These are phyloP conservation scores for Tetragonula clypearis DNA, from an alignment of 1,140 invertebrate species.

Conservation along the genomic window DNA sequence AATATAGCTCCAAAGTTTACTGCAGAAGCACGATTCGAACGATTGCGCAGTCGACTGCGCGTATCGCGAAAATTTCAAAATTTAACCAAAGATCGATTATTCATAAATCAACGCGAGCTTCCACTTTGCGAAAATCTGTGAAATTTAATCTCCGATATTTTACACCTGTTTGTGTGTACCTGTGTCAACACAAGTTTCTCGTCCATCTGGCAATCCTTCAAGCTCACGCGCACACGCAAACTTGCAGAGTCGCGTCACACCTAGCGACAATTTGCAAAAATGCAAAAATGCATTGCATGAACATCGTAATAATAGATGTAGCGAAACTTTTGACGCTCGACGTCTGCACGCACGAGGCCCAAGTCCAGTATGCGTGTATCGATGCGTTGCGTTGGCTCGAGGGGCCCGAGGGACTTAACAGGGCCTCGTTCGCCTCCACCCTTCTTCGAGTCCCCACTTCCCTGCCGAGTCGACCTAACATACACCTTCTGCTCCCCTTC, in stretches of 20 bases:
- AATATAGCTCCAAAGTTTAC: not conserved
- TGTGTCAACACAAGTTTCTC: not conserved
- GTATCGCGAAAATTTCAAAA: not conserved
- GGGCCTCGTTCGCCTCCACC: constrained; percentile 52
- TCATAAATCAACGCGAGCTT: not conserved
- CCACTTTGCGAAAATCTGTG: not conserved
- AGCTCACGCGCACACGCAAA: not conserved
- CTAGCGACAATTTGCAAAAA: not conserved
- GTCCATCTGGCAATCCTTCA: not conserved
- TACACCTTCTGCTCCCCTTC: constrained; percentile 67
- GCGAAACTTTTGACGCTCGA: constrained; percentile 9
- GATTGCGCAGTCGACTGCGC: no score
- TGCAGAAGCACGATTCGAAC: no score
- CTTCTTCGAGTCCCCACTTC: constrained; percentile 54
- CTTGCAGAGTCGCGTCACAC: not conserved
- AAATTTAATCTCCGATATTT: not conserved
- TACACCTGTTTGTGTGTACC: not conserved
- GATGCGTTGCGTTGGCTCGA: constrained; percentile 11
- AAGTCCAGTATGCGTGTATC: not conserved
- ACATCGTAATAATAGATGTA: constrained; percentile 25
- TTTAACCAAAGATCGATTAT: not conserved
- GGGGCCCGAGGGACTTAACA: constrained; percentile 36
- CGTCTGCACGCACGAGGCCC: not conserved
- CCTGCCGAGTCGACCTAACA: constrained; percentile 62
- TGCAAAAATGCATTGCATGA: not conserved